These are phyloP conservation scores for Cyclophora albipunctata DNA, from an alignment of 2,888 invertebrate species.

Conservation along the genomic window DNA sequence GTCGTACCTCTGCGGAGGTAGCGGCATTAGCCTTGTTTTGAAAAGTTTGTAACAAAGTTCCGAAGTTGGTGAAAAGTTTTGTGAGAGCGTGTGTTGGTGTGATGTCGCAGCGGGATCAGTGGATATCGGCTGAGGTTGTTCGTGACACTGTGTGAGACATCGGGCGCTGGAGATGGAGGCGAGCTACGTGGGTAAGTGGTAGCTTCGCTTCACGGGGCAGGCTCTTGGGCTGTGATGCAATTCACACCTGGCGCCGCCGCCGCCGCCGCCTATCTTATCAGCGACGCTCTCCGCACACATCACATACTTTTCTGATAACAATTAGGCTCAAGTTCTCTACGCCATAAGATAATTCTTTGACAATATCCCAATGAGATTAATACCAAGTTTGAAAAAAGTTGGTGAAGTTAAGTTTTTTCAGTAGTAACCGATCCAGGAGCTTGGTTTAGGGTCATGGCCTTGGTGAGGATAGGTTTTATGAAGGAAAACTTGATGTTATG, in stretches of 20 bases:
- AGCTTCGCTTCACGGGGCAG: neutral
- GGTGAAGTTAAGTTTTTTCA: too few relatives aligned
- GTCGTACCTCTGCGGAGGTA: neutral
- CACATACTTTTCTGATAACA: constrained; percentile 27
- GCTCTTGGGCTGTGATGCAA: constrained; percentile 21
- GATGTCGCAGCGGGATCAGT: constrained; percentile 57
- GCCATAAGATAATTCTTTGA: constrained; percentile 1
- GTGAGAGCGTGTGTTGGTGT: constrained; percentile 46
- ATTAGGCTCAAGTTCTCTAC: constrained; percentile 27
- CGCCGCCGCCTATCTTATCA: constrained; percentile 46
- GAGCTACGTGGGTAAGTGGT: constrained; percentile 56
- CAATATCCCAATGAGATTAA: too few relatives aligned
- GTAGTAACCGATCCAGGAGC: neutral
- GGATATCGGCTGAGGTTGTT: constrained; percentile 43
- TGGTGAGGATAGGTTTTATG: too few relatives aligned
- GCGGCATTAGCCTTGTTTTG: constrained; percentile 26
- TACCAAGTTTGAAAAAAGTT: too few relatives aligned
- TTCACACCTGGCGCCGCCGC: constrained; percentile 6
- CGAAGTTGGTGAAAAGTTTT: constrained; percentile 44
- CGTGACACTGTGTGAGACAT: constrained; percentile 23
- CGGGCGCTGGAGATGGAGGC: constrained; percentile 45
- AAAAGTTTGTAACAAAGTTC: constrained; percentile 46
- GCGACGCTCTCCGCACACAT: constrained; percentile 30
- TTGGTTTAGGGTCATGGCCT: neutral
- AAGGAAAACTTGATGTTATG: too few relatives aligned